These are phyloP conservation scores for Trichoplusia ni DNA, from an alignment of 1,140 invertebrate genomes.

Conservation along the genomic window DNA sequence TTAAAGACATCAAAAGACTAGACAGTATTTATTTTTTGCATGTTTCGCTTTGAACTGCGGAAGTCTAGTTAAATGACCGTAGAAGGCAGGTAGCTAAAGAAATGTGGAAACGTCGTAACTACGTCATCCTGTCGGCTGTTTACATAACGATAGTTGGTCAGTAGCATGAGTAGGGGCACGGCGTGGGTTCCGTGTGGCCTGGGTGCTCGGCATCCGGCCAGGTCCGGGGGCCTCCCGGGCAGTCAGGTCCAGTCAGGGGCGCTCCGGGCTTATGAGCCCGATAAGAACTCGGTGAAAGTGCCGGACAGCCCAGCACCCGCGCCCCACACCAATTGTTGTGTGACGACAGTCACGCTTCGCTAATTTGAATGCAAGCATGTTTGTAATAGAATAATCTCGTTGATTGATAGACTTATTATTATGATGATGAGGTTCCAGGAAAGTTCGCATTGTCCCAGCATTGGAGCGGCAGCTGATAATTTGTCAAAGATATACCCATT, in stretches of 20 bases:
- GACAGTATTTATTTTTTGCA: background rate
- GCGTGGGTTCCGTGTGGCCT: slow-evolving; percentile 1
- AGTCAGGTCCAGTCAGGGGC: slow-evolving; percentile 22
- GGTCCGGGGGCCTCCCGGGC: too few relatives aligned
- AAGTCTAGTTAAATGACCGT: slow-evolving; percentile 24
- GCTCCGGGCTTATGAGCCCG: slow-evolving; percentile 29
- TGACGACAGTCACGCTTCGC: slow-evolving; percentile 59
- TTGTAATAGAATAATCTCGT: slow-evolving; percentile 57
- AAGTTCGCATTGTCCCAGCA: slow-evolving; percentile 49
- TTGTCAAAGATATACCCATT: slow-evolving; percentile 61
- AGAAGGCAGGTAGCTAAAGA: slow-evolving; percentile 17
- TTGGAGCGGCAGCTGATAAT: slow-evolving; percentile 48
- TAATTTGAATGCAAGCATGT: slow-evolving; percentile 62
- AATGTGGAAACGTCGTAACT: slow-evolving; percentile 25
- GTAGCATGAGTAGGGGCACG: background rate
- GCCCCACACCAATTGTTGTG: slow-evolving; percentile 49
- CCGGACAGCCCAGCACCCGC: slow-evolving; percentile 38
- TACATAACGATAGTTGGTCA: slow-evolving; percentile 17
- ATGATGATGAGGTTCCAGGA: slow-evolving; percentile 58
- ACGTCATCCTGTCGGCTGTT: slow-evolving; percentile 23
- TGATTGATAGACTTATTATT: slow-evolving; percentile 69
- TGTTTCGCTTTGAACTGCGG: slow-evolving; percentile 11
- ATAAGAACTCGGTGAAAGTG: slow-evolving; percentile 65
- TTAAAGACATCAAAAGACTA: slow-evolving; percentile 4
- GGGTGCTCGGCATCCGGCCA: background rate